Evolutionary conservation across 2,797 vertebrate genomes (phyloP).

Genomic region (Neosilurus hyrtlii): DNA sequence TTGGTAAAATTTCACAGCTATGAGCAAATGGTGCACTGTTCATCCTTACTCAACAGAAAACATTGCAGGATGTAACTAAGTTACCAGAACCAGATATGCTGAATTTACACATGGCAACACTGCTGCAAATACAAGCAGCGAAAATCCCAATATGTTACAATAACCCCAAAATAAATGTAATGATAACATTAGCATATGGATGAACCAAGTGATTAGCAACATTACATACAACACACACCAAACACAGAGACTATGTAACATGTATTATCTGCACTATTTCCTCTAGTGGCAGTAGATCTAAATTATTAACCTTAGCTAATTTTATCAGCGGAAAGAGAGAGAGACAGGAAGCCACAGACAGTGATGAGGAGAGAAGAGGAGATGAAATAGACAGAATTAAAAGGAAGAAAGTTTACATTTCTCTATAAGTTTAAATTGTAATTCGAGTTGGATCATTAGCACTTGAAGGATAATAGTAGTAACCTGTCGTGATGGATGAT

Average conservation of each 20-base stretch:
- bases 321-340: too few species aligned
- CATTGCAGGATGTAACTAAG: too few species aligned
- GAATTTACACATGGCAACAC: too few species aligned
- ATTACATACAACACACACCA: too few species aligned
- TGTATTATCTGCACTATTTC: background rate
- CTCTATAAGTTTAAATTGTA: background rate
- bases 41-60: too few species aligned
- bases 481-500: slow-evolving; percentile 98
- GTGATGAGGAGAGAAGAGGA: background rate
- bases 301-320: background rate
- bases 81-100: too few species aligned
- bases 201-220: too few species aligned
- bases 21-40: background rate
- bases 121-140: too few species aligned
- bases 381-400: background rate
- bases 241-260: background rate
- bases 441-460: background rate
- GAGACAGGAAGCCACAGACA: background rate
- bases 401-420: slow-evolving; percentile 34
- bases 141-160: too few species aligned
- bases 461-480: background rate
- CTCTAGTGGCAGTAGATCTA: background rate
- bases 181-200: too few species aligned
- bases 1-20: background rate
- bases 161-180: too few species aligned